Percentiles rank a stretch among this genome's conserved stretches.
Evolutionary conservation across 2,113 vertebrate genomes (phyloP).

Genomic region (Lophotis ruficrista): DNA sequence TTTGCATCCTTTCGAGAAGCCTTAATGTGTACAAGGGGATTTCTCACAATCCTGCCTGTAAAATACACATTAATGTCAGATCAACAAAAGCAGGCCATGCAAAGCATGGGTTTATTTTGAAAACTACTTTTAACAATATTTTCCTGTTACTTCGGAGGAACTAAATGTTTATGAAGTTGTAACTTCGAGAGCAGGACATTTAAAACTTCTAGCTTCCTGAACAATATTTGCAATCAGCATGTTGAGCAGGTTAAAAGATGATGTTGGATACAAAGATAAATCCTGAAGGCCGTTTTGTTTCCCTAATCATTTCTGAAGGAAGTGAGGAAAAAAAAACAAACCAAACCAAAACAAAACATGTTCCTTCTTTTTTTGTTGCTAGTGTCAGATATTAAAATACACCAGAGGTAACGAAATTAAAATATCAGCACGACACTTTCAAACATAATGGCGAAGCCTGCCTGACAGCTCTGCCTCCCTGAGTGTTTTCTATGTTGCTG

Average conservation of each 20-base stretch:
- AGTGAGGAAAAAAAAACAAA: neutral
- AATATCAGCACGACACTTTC: neutral
- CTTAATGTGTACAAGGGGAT: neutral
- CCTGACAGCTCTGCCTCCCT: neutral
- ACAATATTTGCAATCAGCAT: neutral
- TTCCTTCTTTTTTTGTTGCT: neutral
- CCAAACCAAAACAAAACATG: neutral
- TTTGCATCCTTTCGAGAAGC: neutral
- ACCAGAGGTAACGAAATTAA: neutral
- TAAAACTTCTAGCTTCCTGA: neutral
- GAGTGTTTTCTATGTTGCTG: neutral
- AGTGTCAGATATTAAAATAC: constrained; percentile 25
- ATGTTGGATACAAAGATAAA: neutral
- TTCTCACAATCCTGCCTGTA: neutral
- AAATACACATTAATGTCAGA: neutral
- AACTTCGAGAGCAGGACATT: neutral
- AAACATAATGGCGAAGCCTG: neutral
- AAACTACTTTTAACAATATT: neutral
- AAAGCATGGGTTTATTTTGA: neutral
- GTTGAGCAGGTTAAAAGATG: neutral
- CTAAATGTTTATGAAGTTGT: neutral
- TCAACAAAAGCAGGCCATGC: neutral
- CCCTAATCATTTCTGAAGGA: neutral
- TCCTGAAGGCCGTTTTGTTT: neutral
- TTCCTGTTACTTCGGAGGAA: neutral